Conservation (phyloP, 1,140 invertebrate genomes). For the Zaprionus ornatus region DNA sequence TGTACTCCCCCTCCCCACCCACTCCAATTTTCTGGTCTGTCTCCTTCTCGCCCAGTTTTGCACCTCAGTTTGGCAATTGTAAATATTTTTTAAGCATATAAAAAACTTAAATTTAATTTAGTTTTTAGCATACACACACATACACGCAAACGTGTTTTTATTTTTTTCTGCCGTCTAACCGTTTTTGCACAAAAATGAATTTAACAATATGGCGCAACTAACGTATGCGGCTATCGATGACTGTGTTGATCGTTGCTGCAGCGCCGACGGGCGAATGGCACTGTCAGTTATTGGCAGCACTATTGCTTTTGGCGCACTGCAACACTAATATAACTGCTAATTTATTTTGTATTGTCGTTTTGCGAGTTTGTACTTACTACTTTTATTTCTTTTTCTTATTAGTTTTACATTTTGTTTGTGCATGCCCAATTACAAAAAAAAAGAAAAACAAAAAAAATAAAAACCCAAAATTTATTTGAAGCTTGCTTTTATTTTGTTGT, state of each 20-base stretch:
- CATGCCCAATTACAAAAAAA: conserved; percentile 32
- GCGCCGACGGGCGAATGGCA: neutral
- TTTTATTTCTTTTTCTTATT: conserved; percentile 17
- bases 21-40: conserved; percentile 10
- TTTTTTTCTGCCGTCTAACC: conserved; percentile 20
- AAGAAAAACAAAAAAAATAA: conserved; percentile 20
- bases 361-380: conserved; percentile 38
- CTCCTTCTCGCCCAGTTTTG: conserved; percentile 3
- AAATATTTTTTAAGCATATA: conserved; percentile 39
- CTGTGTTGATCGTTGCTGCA: neutral
- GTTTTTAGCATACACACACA: conserved; percentile 10
- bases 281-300: neutral
- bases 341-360: conserved; percentile 26
- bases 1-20: neutral
- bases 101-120: neutral
- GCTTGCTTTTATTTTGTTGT: conserved; percentile 26
- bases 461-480: conserved; percentile 25
- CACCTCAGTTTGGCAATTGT: conserved; percentile 41
- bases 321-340: conserved; percentile 34
- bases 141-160: conserved; percentile 1
- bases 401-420: conserved; percentile 47
- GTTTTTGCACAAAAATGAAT: conserved; percentile 19
- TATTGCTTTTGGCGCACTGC: neutral
- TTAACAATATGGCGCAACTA: conserved; percentile 17
- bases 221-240: conserved; percentile 1